Evolutionary conservation across 2,797 vertebrate genomes (phyloP).

Genomic region (Anisognathus igniventris): DNA sequence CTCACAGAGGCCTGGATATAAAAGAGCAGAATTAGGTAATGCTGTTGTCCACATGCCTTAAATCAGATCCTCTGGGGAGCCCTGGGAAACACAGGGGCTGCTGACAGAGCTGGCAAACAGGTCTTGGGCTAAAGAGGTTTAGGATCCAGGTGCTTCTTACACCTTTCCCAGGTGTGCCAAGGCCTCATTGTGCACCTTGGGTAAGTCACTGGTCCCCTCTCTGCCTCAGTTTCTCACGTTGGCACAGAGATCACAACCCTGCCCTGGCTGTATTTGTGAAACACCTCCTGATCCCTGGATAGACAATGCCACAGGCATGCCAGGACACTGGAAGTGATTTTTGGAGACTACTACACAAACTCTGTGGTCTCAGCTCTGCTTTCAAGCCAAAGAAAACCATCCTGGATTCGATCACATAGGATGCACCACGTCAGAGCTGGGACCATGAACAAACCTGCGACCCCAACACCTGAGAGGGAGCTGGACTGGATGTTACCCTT

Average conservation of each 20-base stretch:
- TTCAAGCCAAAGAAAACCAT: not conserved
- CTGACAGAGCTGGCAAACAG: not conserved
- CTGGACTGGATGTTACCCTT: not conserved
- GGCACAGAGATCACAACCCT: not conserved
- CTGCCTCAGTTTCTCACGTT: not conserved
- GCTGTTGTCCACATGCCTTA: not conserved
- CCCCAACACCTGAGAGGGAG: accelerated
- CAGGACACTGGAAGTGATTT: not conserved
- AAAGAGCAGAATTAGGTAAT: not conserved
- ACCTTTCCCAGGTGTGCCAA: not conserved
- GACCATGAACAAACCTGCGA: accelerated
- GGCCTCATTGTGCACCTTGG: accelerated
- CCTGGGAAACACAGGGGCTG: not conserved
- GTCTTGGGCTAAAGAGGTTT: not conserved
- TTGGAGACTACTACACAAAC: not conserved
- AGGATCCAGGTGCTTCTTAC: not conserved
- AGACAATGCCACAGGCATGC: not conserved
- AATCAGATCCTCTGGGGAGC: not conserved
- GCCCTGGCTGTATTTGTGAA: not conserved
- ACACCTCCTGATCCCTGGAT: not conserved
- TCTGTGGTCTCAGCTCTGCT: not conserved
- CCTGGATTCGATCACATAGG: accelerated
- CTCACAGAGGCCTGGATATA: not conserved
- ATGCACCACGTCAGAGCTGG: not conserved
- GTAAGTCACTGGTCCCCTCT: not conserved